These are phyloP conservation scores for Heteromurus nitidus DNA, from an alignment of 2,888 invertebrate genomes.

Conservation along the genomic window DNA sequence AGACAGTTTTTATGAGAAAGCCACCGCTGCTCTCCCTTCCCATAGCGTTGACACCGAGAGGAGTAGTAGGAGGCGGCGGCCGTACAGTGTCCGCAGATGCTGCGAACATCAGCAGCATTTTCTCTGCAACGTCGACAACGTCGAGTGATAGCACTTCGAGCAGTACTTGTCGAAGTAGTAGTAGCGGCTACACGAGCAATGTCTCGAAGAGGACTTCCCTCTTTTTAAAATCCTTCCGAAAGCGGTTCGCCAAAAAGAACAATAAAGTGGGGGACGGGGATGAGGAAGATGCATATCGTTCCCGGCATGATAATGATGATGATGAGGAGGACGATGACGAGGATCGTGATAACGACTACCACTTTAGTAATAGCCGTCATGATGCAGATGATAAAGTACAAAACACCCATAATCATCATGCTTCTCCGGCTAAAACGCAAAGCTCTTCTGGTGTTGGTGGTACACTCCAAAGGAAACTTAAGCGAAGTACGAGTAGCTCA, in stretches of 20 bases:
- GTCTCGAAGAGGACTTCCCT: constrained; percentile 29
- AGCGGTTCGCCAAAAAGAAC: constrained; percentile 48
- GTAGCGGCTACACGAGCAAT: constrained; percentile 44
- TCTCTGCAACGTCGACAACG: constrained; percentile 36
- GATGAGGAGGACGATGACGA: constrained; percentile 27
- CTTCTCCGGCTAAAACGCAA: background rate
- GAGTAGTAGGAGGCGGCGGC: too few species aligned
- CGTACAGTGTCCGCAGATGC: constrained; percentile 2
- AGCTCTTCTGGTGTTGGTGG: background rate
- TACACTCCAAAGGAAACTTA: background rate
- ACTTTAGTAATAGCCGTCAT: too few species aligned
- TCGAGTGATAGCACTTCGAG: constrained; percentile 17
- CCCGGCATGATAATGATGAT: constrained; percentile 14
- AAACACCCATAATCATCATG: background rate
- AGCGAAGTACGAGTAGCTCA: background rate
- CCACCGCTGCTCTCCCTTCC: background rate
- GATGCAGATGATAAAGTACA: constrained; percentile 26
- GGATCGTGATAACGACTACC: constrained; percentile 13
- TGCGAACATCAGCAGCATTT: constrained; percentile 10
- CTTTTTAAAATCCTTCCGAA: constrained; percentile 46
- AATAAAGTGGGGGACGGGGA: constrained; percentile 52
- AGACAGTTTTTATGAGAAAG: constrained; percentile 25
- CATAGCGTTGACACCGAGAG: background rate
- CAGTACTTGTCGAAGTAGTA: background rate
- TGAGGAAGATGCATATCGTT: constrained; percentile 35